These are phyloP conservation scores for Drosophila pseudotalamancana DNA, from an alignment of 2,888 invertebrate species.

Conservation along the genomic window DNA sequence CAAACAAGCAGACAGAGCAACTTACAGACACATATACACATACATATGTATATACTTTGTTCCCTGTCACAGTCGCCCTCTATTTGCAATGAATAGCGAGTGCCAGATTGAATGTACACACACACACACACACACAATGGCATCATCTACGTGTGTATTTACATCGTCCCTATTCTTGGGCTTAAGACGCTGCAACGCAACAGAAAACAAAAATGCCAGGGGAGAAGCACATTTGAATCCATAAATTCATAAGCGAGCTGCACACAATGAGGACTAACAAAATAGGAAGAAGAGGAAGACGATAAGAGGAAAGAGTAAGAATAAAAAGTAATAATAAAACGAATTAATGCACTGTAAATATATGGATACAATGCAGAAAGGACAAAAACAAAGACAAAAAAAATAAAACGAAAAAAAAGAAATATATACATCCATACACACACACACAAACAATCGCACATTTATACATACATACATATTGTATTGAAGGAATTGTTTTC, in stretches of 20 bases:
- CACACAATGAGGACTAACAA: conserved; percentile 27
- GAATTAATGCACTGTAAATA: conserved; percentile 56
- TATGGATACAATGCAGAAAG: conserved; percentile 37
- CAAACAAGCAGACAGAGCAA: not conserved
- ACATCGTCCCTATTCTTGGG: conserved; percentile 26
- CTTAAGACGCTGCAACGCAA: conserved; percentile 36
- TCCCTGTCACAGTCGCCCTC: conserved; percentile 30
- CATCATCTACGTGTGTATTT: not conserved
- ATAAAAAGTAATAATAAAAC: conserved; percentile 58
- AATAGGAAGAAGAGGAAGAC: conserved; percentile 17
- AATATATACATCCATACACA: conserved; percentile 19
- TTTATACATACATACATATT: conserved; percentile 1
- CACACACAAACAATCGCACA: not conserved
- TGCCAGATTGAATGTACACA: conserved; percentile 8
- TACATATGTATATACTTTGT: not conserved
- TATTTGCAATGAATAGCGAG: conserved; percentile 39
- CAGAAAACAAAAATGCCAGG: conserved; percentile 17
- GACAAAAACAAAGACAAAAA: conserved; percentile 46
- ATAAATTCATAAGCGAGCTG: conserved; percentile 51
- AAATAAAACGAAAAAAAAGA: conserved; percentile 20
- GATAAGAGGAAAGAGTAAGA: conserved; percentile 28
- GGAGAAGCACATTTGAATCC: conserved; percentile 48
- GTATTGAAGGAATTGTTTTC: conserved; percentile 55
- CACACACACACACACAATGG: not conserved
- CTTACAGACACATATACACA: not conserved